Conservation (phyloP, 2,113 vertebrate genomes). For the Passer montanus region DNA sequence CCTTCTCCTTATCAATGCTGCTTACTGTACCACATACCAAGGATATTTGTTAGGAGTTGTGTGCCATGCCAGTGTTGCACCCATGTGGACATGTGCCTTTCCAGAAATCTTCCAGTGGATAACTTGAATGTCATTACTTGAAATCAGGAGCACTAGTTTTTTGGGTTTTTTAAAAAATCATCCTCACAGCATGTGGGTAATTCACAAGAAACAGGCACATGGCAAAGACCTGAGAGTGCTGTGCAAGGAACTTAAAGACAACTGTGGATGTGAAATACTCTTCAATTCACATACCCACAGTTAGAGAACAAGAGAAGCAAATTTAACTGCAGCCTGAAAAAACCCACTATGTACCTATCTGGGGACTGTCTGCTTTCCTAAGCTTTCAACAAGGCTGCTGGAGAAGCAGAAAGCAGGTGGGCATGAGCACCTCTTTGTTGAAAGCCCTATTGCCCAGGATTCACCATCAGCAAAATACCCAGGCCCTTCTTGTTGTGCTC, state of each 20-base stretch:
- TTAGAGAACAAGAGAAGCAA: neutral
- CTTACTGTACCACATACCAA: neutral
- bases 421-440: neutral
- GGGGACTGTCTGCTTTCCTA: neutral
- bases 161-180: neutral
- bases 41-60: neutral
- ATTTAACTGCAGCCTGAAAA: neutral
- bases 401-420: neutral
- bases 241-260: neutral
- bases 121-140: neutral
- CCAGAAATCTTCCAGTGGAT: neutral
- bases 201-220: neutral
- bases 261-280: neutral
- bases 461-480: neutral
- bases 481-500: neutral
- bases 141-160: neutral
- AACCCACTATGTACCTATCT: no score
- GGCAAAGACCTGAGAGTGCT: neutral
- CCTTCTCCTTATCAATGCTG: neutral
- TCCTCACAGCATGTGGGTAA: neutral
- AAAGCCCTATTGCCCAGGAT: neutral
- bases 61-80: neutral
- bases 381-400: neutral
- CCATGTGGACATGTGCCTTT: neutral
- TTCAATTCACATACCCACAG: neutral